These are phyloP conservation scores for Sebastes steindachneri DNA, from an alignment of 2,797 vertebrate genomes.

Conservation along the genomic window DNA sequence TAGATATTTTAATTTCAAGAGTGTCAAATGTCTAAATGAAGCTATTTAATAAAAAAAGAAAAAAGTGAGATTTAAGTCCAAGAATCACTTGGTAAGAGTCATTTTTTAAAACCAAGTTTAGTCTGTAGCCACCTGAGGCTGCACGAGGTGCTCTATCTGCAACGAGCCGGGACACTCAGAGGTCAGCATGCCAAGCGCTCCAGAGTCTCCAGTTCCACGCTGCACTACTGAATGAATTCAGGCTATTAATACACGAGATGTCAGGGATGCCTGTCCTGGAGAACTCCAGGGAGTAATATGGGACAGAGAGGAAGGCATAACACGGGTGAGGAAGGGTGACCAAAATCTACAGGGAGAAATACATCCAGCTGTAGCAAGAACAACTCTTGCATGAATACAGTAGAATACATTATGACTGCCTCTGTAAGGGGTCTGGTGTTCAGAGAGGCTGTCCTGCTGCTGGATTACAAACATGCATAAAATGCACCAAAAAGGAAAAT, in stretches of 20 bases:
- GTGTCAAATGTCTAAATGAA: not conserved
- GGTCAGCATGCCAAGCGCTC: constrained; percentile 65
- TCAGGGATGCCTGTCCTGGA: constrained; percentile 71
- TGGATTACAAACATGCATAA: too few species aligned
- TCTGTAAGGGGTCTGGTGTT: not conserved
- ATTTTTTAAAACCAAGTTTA: constrained; percentile 10
- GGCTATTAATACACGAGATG: constrained; percentile 74
- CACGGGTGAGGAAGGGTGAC: constrained; percentile 8
- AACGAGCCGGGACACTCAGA: constrained; percentile 57
- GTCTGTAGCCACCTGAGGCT: constrained; percentile 26
- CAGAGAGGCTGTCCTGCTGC: not conserved
- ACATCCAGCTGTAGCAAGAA: not conserved
- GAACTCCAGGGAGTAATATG: constrained; percentile 36
- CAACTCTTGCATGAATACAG: not conserved
- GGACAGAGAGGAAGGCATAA: constrained; percentile 7
- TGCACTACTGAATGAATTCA: constrained; percentile 61
- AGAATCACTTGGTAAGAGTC: not conserved
- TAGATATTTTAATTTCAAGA: not conserved
- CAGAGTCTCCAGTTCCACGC: constrained; percentile 64
- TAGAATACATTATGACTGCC: not conserved
- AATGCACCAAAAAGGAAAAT: too few species aligned
- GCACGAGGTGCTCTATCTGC: constrained; percentile 5
- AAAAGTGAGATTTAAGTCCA: not conserved
- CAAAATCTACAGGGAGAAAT: not conserved
- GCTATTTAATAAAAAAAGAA: not conserved